Percentiles rank a stretch among this genome's conserved stretches.
Evolutionary conservation across 2,113 vertebrate genomes (phyloP).

Genomic region (Xerus inauris): DNA sequence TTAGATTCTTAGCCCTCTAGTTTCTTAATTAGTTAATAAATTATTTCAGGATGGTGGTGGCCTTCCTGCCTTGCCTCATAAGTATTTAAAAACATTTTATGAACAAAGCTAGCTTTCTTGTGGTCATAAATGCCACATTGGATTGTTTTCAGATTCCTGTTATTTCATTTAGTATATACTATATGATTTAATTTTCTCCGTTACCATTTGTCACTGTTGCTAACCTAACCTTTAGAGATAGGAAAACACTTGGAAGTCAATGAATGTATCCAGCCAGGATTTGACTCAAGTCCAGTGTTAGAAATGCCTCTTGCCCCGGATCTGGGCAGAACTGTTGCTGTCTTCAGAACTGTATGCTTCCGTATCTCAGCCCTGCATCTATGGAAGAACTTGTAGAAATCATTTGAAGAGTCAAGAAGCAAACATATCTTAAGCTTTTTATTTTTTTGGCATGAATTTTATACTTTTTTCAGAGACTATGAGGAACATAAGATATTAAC

Average conservation of each 20-base stretch:
- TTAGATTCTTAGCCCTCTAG: slow-evolving; percentile 18
- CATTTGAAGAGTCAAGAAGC: neutral
- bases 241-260: neutral
- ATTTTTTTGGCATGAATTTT: neutral
- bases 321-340: neutral
- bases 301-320: neutral
- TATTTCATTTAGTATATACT: neutral
- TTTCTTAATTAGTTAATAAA: slow-evolving; percentile 54
- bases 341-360: neutral
- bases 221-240: neutral
- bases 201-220: neutral
- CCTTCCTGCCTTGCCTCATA: neutral
- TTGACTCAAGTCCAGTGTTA: neutral
- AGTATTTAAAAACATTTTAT: slow-evolving; percentile 33
- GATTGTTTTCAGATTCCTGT: neutral
- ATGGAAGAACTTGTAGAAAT: neutral
- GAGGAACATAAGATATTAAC: neutral
- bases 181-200: neutral
- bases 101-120: slow-evolving; percentile 30
- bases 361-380: neutral
- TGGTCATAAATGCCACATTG: neutral
- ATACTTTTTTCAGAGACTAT: neutral
- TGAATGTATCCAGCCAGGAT: neutral
- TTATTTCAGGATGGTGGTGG: slow-evolving; percentile 34
- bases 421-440: neutral